These are phyloP conservation scores for Arrhopalites spinosus DNA, from an alignment of 2,888 invertebrate genomes.

Conservation along the genomic window DNA sequence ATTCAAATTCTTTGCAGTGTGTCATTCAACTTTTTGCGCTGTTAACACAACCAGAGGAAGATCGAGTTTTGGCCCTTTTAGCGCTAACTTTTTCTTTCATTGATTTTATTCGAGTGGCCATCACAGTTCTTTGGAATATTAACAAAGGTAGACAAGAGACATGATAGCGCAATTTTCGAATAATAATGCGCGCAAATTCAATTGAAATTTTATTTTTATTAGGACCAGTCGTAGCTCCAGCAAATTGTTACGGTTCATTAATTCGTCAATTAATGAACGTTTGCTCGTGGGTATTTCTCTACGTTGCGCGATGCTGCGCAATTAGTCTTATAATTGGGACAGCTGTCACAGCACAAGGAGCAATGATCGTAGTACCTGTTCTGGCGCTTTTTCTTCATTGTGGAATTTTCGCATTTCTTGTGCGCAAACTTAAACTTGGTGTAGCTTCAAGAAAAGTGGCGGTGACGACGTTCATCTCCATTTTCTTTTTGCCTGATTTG, in stretches of 20 bases:
- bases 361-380: constrained; percentile 26
- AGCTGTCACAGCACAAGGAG: neutral
- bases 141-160: constrained; percentile 38
- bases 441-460: constrained; percentile 48
- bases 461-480: constrained; percentile 50
- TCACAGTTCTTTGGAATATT: constrained; percentile 51
- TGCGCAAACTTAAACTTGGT: constrained; percentile 35
- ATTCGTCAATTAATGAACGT: constrained; percentile 46
- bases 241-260: constrained; percentile 39
- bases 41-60: constrained; percentile 44
- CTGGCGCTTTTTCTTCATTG: constrained; percentile 37
- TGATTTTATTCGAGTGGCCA: constrained; percentile 52
- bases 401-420: constrained; percentile 35
- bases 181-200: too few relatives aligned
- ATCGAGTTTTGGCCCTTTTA: constrained; percentile 12
- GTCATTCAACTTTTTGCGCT: constrained; percentile 50
- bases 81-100: constrained; percentile 50
- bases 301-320: constrained; percentile 47
- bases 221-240: constrained; percentile 52
- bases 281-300: constrained; percentile 49
- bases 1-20: constrained; percentile 49
- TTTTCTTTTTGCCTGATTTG: constrained; percentile 53
- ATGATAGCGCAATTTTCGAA: too few relatives aligned
- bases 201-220: too few relatives aligned
- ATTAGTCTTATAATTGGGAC: constrained; percentile 46